Evolutionary conservation across 1,140 invertebrate genomes (phyloP).

Genomic region (Plutomurus gul): DNA sequence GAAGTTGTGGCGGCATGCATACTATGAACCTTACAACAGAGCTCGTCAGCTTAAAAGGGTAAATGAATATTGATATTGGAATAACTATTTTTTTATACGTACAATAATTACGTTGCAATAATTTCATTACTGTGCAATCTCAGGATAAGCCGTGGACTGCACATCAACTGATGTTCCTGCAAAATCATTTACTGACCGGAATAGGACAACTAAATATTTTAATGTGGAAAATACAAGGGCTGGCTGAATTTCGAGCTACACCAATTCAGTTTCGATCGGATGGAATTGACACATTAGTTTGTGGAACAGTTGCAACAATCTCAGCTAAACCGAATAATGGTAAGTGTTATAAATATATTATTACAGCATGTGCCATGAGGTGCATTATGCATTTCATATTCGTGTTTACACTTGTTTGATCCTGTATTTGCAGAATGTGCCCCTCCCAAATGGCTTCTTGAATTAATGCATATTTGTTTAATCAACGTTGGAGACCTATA

Average conservation of each 20-base stretch:
- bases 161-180: conserved; percentile 30
- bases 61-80: background rate
- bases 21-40: conserved; percentile 42
- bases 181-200: conserved; percentile 39
- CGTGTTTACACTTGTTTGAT: background rate
- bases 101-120: background rate
- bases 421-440: background rate
- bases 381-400: background rate
- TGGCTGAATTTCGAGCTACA: background rate
- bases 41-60: conserved; percentile 43
- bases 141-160: conserved; percentile 34
- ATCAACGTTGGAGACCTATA: conserved; percentile 51
- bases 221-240: conserved; percentile 38
- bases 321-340: background rate
- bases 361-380: background rate
- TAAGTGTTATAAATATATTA: background rate
- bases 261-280: conserved; percentile 12
- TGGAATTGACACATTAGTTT: conserved; percentile 14
- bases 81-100: too few species aligned
- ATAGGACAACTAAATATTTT: conserved; percentile 41
- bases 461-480: conserved; percentile 36
- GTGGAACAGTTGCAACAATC: background rate
- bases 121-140: background rate
- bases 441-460: conserved; percentile 32
- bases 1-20: conserved; percentile 44